Base-by-base conservation (phyloP, 2,113 vertebrate genomes). In the Leiothrix lutea region DNA sequence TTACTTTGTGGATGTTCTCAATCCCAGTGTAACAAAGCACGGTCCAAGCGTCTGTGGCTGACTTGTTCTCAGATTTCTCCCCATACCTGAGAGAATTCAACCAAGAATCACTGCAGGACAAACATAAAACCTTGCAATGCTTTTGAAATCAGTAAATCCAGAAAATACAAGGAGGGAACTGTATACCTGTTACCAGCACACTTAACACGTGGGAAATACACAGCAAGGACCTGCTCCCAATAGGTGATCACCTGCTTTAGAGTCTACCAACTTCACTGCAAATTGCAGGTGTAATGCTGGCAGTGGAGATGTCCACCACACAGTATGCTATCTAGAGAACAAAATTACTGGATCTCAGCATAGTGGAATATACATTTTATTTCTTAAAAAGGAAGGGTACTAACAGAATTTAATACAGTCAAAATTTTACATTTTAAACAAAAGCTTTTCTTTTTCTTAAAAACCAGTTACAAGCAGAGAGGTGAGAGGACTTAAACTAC, bases 351-450 rank as follows among this genome's bases (percentile, higher is more conserved):
- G 45, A 86, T 80, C 80, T 92, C 89, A 80, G 48, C 33, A 11
- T 96, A 96, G 95, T 96, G 96, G 95, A 96, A 97, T 97, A 96
- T 95, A 96, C 80, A 87, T 93, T 97, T 97, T 97, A 96, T 97
- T 97, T 95, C 92, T 96, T 93, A 93, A 95, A 97, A 96, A 95
- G 92, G 81, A 92, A 96, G 81, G 93, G 90, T 95, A 94, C 97
- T 96, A 97, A 97, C 93, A 97, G 94, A 95, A 96, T 95, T 97
- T 92, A 90, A 94, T 97, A 97, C 95, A 97, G 93, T 96, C 91
- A 97, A 97, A 97, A 97, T 67, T 88, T 75, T 96, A 97, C 94
- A 96, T 94, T 96, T 97, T 97, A 95, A 97, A 97, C 91, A 96
- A 97, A 95, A 95, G 81, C 93, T 93, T 92, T 85, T 92, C n/a